Conservation (phyloP, 1,140 invertebrate genomes). For the Drosophila lacertosa region DNA sequence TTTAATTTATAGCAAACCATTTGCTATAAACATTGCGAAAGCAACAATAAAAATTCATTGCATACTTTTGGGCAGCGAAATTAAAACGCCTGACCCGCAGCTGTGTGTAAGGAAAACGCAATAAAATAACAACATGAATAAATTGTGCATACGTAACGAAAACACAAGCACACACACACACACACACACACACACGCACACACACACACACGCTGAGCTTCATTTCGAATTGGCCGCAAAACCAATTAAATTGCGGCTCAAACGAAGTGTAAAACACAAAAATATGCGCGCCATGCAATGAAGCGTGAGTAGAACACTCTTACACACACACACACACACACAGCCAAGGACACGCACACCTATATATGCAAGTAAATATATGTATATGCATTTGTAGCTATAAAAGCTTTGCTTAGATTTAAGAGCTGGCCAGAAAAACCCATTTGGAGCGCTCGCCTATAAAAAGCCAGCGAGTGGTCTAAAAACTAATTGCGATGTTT, state of each 20-base stretch:
- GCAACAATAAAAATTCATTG: conserved; percentile 19
- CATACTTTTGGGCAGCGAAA: conserved; percentile 35
- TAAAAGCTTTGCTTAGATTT: conserved; percentile 33
- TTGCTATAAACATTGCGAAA: conserved; percentile 9
- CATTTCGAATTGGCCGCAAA: conserved; percentile 46
- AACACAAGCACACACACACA: conserved; percentile 1
- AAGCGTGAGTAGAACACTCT: conserved; percentile 21
- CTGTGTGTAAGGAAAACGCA: conserved; percentile 1
- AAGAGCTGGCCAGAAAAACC: conserved; percentile 48
- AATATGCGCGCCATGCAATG: conserved; percentile 47
- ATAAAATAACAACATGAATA: conserved; percentile 43
- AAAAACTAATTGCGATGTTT: conserved; percentile 49
- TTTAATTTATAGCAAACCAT: conserved; percentile 1
- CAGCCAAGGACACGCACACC: background rate
- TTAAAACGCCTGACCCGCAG: conserved; percentile 25
- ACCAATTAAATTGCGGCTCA: conserved; percentile 72
- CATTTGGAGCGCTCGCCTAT: conserved; percentile 54
- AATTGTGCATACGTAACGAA: conserved; percentile 27
- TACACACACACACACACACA: background rate
- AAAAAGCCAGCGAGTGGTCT: conserved; percentile 23
- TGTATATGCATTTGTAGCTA: background rate
- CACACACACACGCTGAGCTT: background rate
- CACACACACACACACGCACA: background rate
- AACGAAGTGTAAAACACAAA: conserved; percentile 64
- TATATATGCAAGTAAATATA: background rate